Evolutionary conservation across 2,113 vertebrate genomes (phyloP), one percentile per base, ranked within the genome.

Genomic region (Himantopus leucocephalus): DNA sequence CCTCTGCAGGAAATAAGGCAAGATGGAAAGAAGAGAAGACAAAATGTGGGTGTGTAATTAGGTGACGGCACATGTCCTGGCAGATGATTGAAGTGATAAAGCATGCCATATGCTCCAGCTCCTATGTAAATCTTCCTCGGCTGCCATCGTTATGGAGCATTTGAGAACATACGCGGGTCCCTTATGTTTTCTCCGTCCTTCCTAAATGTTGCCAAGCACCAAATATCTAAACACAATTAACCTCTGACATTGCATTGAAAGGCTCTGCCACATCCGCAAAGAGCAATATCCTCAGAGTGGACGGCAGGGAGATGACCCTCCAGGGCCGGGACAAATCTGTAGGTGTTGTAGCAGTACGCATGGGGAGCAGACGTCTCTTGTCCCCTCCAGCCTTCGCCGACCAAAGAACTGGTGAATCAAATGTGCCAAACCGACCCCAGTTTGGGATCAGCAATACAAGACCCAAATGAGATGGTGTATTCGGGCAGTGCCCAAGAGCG

Each of bases 141-240:
- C 73, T 97, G 93, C 94, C 84, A 94, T 67, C 26, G 41, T 62
- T 88, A 52, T 0, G 11, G 93, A 97, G 86, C 89, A 11, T 78
- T 94, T 93, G 87, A 85, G 64, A 97, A 77, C 97, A 97, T 82
- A 96, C 62, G 37, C 88, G 4, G 0, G 52, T 81, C 85, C 94
- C 89, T 94, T 96, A 80, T 92, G 94, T 58, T 97, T 97, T 75
- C 84, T 78, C 83, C 10, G n/a, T 62, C 75, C 84, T 85, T 58
- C 10, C 10, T 81, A 90, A 80, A 66, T 79, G 75, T 86, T 97
- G 95, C 96, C 94, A 97, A 88, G 91, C 13, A 1, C 79, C 86
- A 79, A 95, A 95, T n/a, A 93, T 91, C 95, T 97, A 96, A 94
- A 97, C 94, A 96, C 92, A 92, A 90, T 92, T 94, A 96, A 96